These are phyloP conservation scores for Drosophila orosa DNA, from an alignment of 1,140 invertebrate genomes.

Conservation along the genomic window DNA sequence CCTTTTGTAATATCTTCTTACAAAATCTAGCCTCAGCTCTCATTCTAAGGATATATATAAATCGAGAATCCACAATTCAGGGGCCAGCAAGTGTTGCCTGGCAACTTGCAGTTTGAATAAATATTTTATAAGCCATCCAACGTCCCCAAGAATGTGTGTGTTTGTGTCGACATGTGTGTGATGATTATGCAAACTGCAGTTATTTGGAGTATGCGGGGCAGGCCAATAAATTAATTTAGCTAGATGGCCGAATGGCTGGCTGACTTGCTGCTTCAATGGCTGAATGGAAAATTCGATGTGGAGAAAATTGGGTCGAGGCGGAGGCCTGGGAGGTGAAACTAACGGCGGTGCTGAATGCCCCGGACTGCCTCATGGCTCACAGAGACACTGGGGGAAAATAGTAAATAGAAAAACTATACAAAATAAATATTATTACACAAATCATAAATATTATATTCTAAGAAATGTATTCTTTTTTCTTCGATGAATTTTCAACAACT, in stretches of 20 bases:
- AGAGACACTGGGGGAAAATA: conserved; percentile 4
- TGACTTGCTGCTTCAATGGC: conserved; percentile 49
- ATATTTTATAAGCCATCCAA: conserved; percentile 72
- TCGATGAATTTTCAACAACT: neutral
- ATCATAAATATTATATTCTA: neutral
- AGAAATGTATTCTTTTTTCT: neutral
- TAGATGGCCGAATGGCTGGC: conserved; percentile 45
- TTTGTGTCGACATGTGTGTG: conserved; percentile 16
- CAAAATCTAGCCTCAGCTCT: neutral
- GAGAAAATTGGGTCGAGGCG: conserved; percentile 27
- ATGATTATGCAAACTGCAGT: conserved; percentile 81
- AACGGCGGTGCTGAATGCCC: conserved; percentile 40
- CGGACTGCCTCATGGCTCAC: neutral
- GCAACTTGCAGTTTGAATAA: conserved; percentile 74
- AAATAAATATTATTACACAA: neutral
- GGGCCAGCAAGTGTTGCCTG: conserved; percentile 55
- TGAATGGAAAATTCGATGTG: conserved; percentile 42
- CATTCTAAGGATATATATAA: conserved; percentile 16
- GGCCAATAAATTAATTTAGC: conserved; percentile 82
- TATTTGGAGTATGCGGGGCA: conserved; percentile 71
- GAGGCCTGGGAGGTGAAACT: conserved; percentile 9
- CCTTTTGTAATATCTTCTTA: too few species aligned
- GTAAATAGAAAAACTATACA: too few species aligned
- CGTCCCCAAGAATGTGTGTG: conserved; percentile 1
- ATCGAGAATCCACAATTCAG: conserved; percentile 20